Base-by-base conservation (phyloP, 2,797 vertebrate genomes). In the Paguma larvata region DNA sequence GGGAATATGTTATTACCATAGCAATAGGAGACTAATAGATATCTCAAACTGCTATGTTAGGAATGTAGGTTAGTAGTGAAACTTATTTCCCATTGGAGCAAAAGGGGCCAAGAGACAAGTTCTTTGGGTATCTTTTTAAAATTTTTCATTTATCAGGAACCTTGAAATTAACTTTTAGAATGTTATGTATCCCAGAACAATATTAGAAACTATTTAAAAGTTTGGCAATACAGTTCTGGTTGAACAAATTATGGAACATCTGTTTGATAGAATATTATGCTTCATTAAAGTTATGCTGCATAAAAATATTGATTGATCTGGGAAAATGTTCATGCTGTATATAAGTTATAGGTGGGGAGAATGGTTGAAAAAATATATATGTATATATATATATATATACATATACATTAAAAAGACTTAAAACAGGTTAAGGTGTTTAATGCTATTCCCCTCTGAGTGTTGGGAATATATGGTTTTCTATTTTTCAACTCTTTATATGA, bases 301-400 rank as follows among this genome's bases (percentile, higher is more conserved):
- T 73, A 83, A 85, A 88, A 83, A 95, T 92, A 78, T 51, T 88
- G 48, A 41, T 27, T 89, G 73, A 56, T 80, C 63, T 92, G 32
- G 85, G 65, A 83, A 95, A 83, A 48, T 86, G 10, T 41, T 96
- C 67, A 19, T 91, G 62, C 34, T 72, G 30, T 56, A 70, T 63
- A 19, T 59, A 86, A 91, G 6, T 82, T 83, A 95, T 77, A 93
- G 88, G 4, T 38, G 65, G 7, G 41, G 46, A 44, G 34, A 79
- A n/a, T 89, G 59, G 72, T 53, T 88, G 13, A 38, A 87, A 89
- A 97, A 89, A 34, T n/a, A n/a, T n/a, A n/a, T n/a, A n/a, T n/a
- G n/a, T n/a, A n/a, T n/a, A n/a, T n/a, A 38, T 38, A 38, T 38
- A 38, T 38, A 3, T 38, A 38, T 3, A 34, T 92, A 41, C 65